Evolutionary conservation across 2,888 invertebrate species (phyloP), one percentile per base, ranked within the genome.

Genomic region (Clunio marinus): DNA sequence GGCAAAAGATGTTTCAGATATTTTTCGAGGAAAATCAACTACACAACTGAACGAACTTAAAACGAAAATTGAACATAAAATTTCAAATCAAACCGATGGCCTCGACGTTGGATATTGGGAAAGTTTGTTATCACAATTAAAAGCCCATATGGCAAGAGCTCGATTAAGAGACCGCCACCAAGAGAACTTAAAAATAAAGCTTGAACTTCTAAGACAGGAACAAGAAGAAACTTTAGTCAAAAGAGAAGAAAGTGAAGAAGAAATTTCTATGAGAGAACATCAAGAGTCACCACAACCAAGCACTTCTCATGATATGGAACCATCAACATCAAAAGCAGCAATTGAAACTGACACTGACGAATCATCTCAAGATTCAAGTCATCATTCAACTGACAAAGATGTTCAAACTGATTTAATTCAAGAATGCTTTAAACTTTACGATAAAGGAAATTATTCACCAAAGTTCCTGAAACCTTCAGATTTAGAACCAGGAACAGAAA

Each of bases 81-180:
- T 97, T 70, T 83, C 83, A 73, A 88, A 89, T 0, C 87, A 89
- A 71, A 86, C 86, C 55, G 95, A 93, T 79, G 96, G 95, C 15
- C 88, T 96, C 57, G 98, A 98, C 81, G 89, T 97, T 71, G 93
- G 94, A 57, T 99, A 97, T 80, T 99, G 98, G 98, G 98, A 99
- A 81, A 93, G 93, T 59, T 80, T 99, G 71, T 82, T 96, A 35
- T 93, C 93, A n/a, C 95, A 96, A 77, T 82, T 99, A 8, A 95
- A 94, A 81, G 96, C 96, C 4, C 94, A 96, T 78, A 93, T 93
- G 88, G 93, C 96, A 0, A 84, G 95, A 73, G 94, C 96, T 0
- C 83, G 97, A 32, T 83, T 99, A 10, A 83, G 93, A 68, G 97
- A 98, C 79, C 83, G 93, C 0, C 98, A 99, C 80, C 93, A 96